Percentiles rank a stretch among this genome's conserved stretches.
These are phyloP conservation scores for Sinodicranocentrus sp. DNA, from an alignment of 2,888 invertebrate species.

Conservation along the genomic window DNA sequence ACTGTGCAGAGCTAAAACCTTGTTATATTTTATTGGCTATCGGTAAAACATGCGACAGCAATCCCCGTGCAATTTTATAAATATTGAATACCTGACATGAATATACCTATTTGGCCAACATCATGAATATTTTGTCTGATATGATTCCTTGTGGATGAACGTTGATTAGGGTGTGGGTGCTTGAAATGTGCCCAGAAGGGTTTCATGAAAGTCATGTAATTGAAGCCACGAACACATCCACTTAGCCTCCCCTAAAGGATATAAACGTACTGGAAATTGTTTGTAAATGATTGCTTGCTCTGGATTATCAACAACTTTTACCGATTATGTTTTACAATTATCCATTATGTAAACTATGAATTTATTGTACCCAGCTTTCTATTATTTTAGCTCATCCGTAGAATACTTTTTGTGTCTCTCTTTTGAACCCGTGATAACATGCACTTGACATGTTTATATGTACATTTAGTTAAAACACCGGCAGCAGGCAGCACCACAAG, in stretches of 20 bases:
- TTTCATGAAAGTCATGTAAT: conserved; percentile 39
- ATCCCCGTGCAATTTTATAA: no score
- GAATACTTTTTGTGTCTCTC: conserved; percentile 3
- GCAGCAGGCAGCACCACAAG: neutral
- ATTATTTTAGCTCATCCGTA: neutral
- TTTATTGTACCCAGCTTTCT: conserved; percentile 76
- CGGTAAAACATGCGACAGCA: no score
- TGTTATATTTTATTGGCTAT: no score
- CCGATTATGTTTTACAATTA: conserved; percentile 17
- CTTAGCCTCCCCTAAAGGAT: neutral
- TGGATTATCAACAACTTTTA: neutral
- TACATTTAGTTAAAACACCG: conserved; percentile 6
- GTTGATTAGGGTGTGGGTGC: conserved; percentile 7
- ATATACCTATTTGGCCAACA: no score
- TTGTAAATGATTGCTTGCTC: no score
- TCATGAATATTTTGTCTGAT: no score
- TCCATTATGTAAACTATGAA: conserved; percentile 43
- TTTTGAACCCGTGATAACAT: conserved; percentile 16
- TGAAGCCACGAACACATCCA: conserved; percentile 6
- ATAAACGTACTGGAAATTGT: neutral
- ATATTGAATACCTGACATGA: no score
- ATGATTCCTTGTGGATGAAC: no score
- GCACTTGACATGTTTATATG: conserved; percentile 36
- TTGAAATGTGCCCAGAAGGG: neutral
- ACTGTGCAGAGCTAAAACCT: no score